Evolutionary conservation across 2,888 invertebrate species (phyloP), one percentile per base, ranked within the genome.

Genomic region (Leptinotarsa tumamoca): DNA sequence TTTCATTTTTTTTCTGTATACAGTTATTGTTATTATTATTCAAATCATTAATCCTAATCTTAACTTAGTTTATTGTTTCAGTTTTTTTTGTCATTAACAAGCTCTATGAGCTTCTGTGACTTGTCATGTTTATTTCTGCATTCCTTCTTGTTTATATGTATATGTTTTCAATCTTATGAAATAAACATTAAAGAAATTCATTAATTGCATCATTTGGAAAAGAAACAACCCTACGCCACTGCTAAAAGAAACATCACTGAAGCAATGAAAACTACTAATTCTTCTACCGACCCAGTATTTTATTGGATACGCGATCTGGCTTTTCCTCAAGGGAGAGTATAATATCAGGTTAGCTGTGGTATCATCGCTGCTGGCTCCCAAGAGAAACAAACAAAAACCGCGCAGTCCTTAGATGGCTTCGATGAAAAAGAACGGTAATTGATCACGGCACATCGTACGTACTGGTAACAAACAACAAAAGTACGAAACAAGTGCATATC

Each of bases 401-500:
- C 63, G 10, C 43, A 15, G 51, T 68, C 68, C 27, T 52, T 68
- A 68, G 52, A 68, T 68, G 23, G 69, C 69, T 69, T 56, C 54
- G 49, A 49, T 54, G 56, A 56, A 56, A 68, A 51, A 68, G 50
- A 70, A 54, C 56, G 18, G 70, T 56, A 70, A 68, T 70, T 49
- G 70, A 70, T 70, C 70, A 54, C 70, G 18, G 58, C 61, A 58
- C 58, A 50, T 33, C 69, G 18, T 56, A 69, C 54, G 63, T 63
- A 33, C 63, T 43, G 4, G 27, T 3, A 63, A 63, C 49, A 43
- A 43, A 43, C 43, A 23, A 21, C 56, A 69, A 54, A 68, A 78
- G 75, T 71, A 72, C 71, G 71, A 78, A 74, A 74, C 74, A 72
- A 77, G 72, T 77, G 77, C 74, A 71, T 70, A 74, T 63, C 73